Conservation (phyloP, 2,888 invertebrate species). For the Drosophila mercatorum region DNA sequence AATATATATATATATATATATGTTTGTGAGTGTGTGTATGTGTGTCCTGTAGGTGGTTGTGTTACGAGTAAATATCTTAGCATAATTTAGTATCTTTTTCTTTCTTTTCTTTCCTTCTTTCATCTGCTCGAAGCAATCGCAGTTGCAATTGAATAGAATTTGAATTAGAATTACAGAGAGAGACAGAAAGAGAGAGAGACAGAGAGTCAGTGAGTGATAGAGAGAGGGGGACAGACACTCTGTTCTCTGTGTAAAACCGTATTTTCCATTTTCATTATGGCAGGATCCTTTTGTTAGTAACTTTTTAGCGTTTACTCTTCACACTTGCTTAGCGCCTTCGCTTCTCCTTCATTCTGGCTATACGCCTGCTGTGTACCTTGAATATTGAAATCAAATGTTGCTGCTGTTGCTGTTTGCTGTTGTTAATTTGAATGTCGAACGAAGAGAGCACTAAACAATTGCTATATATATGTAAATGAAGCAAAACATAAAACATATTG, state of each 20-base stretch:
- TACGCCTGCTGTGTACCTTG: constrained; percentile 28
- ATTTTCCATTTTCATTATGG: constrained; percentile 72
- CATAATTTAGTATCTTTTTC: constrained; percentile 30
- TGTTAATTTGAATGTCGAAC: constrained; percentile 45
- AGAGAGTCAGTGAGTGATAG: constrained; percentile 16
- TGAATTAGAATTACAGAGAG: constrained; percentile 35
- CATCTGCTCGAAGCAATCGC: constrained; percentile 12
- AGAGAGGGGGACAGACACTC: constrained; percentile 25
- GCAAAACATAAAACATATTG: constrained; percentile 47
- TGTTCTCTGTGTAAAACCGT: constrained; percentile 70
- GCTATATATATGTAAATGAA: constrained; percentile 49
- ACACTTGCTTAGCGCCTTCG: constrained; percentile 44
- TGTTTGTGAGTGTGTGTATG: constrained; percentile 3
- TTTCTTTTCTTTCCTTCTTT: not conserved
- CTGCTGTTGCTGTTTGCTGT: not conserved
- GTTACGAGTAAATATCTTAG: constrained; percentile 43
- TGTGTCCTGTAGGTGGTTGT: constrained; percentile 44
- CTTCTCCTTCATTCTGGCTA: constrained; percentile 33
- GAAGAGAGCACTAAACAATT: constrained; percentile 51
- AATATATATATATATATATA: not conserved
- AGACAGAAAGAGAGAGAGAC: not conserved
- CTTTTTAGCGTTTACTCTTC: constrained; percentile 70
- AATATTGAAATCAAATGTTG: constrained; percentile 16
- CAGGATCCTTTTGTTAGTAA: constrained; percentile 82
- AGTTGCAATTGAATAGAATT: constrained; percentile 20